Evolutionary conservation across 2,888 invertebrate species (phyloP).

Genomic region (Gisinianus flammeolus): DNA sequence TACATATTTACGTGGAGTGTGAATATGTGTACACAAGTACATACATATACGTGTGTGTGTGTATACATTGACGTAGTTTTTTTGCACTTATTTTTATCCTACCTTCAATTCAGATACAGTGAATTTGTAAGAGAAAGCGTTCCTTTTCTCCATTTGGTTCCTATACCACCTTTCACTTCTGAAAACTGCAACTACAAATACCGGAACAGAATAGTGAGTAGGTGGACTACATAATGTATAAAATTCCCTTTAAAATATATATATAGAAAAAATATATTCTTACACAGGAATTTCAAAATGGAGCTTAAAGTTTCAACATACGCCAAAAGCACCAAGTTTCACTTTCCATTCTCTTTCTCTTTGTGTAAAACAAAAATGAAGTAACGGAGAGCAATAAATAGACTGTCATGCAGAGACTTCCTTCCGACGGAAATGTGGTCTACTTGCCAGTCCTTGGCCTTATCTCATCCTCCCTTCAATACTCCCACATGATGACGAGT

Average conservation of each 20-base stretch:
- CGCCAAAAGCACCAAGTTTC: too few relatives aligned
- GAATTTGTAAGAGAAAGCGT: too few relatives aligned
- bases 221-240: neutral
- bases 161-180: too few relatives aligned
- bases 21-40: too few relatives aligned
- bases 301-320: neutral
- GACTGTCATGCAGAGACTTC: constrained; percentile 29
- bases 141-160: too few relatives aligned
- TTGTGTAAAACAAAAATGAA: neutral
- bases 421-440: constrained; percentile 38
- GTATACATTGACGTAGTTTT: too few relatives aligned
- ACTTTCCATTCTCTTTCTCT: neutral
- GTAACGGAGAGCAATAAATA: constrained; percentile 23
- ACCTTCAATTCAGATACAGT: too few relatives aligned
- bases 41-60: too few relatives aligned
- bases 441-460: constrained; percentile 9
- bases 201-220: neutral
- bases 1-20: too few relatives aligned
- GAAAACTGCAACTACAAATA: too few relatives aligned
- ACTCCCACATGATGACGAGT: too few relatives aligned
- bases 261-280: neutral
- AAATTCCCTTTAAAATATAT: neutral
- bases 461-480: neutral
- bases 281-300: neutral
- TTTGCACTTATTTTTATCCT: too few relatives aligned